Percentiles rank a stretch among this genome's conserved stretches.
Evolutionary conservation across 2,113 vertebrate genomes (phyloP).

Genomic region (Pseudorasbora parva): DNA sequence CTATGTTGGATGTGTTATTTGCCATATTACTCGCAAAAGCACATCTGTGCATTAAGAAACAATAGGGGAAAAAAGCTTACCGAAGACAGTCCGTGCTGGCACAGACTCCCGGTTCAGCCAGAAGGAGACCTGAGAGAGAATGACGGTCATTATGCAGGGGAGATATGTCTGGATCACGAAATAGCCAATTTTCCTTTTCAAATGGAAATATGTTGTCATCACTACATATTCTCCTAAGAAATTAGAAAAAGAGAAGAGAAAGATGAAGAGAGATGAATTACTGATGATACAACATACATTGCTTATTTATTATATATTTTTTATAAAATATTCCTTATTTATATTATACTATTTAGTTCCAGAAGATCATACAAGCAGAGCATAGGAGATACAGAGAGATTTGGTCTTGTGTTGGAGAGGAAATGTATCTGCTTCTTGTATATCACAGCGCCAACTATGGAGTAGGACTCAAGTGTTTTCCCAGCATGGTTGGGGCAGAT

Average conservation of each 20-base stretch:
- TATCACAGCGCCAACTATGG: neutral
- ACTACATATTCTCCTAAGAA: constrained; percentile 92
- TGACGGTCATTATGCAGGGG: constrained; percentile 99
- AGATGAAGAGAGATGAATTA: constrained; percentile 61
- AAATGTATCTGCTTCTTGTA: constrained; percentile 30
- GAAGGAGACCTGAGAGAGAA: constrained; percentile 98
- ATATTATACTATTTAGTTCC: constrained; percentile 43
- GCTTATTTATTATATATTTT: too few species aligned
- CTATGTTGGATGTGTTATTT: constrained; percentile 15
- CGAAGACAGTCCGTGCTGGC: constrained; percentile 95
- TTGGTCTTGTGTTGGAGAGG: neutral
- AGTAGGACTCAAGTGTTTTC: constrained; percentile 13
- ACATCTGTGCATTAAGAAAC: constrained; percentile 43
- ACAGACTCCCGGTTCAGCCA: constrained; percentile 98
- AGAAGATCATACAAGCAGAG: constrained; percentile 34
- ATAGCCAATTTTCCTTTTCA: constrained; percentile 98
- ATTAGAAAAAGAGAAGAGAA: constrained; percentile 59
- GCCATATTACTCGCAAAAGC: constrained; percentile 42
- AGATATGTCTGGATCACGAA: constrained; percentile 99
- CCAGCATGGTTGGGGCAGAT: constrained; percentile 7
- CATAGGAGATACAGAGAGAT: neutral
- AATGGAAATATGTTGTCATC: constrained; percentile 98
- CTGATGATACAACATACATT: constrained; percentile 64
- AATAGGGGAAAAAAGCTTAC: constrained; percentile 78
- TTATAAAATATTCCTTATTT: too few species aligned